Conservation (phyloP, 1,140 invertebrate genomes). For the Bombus huntii region DNA sequence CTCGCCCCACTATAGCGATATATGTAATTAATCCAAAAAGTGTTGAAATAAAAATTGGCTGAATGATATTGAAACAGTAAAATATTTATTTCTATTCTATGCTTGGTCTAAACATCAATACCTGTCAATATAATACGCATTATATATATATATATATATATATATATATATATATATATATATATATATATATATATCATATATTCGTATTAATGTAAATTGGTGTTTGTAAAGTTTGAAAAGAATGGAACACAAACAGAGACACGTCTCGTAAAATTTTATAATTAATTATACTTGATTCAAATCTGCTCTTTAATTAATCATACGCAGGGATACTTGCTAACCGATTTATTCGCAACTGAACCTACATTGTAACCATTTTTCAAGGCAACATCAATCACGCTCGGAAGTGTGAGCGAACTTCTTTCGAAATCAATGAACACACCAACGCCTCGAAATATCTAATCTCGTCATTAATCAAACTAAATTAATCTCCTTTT, state of each 20-base stretch:
- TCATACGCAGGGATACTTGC: not conserved
- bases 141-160: too few relatives aligned
- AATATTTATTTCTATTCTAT: not conserved
- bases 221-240: not conserved
- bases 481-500: not conserved
- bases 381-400: not conserved
- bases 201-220: not conserved
- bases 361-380: not conserved
- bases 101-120: not conserved
- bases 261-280: not conserved
- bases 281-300: not conserved
- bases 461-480: not conserved
- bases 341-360: not conserved
- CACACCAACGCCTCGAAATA: not conserved
- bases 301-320: not conserved
- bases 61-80: too few relatives aligned
- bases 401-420: not conserved
- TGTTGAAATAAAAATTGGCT: too few relatives aligned
- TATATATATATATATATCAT: too few relatives aligned
- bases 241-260: not conserved
- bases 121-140: not conserved
- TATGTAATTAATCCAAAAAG: too few relatives aligned
- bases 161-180: too few relatives aligned
- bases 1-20: too few relatives aligned
- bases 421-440: slow-evolving; percentile 8